Conservation (phyloP, 2,797 vertebrate species). For the Pygocentrus nattereri region DNA sequence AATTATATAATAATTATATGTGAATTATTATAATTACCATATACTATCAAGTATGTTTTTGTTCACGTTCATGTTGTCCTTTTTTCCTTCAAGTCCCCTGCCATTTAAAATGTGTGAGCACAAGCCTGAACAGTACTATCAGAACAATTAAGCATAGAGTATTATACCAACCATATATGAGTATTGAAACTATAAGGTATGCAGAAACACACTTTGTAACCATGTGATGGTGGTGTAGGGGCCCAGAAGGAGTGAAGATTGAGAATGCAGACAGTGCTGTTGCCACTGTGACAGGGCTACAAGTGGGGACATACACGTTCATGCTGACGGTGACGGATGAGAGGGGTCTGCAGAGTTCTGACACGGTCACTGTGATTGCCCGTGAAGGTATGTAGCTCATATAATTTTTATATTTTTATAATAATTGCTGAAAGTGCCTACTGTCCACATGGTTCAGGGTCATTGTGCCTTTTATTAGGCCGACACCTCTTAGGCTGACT, state of each 20-base stretch:
- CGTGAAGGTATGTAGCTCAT: constrained; percentile 83
- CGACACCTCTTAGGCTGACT: no score
- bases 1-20: no score
- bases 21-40: no score
- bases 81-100: no score
- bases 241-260: constrained; percentile 91
- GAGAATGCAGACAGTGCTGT: constrained; percentile 87
- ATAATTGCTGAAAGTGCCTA: background rate
- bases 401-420: no score
- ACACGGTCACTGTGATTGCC: constrained; percentile 90
- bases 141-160: no score
- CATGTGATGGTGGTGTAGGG: constrained; percentile 74
- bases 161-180: no score
- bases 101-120: no score
- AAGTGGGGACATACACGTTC: constrained; percentile 90
- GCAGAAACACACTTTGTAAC: background rate
- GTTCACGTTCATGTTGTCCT: no score
- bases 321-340: constrained; percentile 93
- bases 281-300: constrained; percentile 90
- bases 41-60: no score
- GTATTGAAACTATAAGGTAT: no score
- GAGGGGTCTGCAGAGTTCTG: constrained; percentile 88
- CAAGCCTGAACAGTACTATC: no score
- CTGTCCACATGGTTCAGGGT: background rate
- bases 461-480: background rate